These are phyloP conservation scores for Mesocricetus auratus DNA, from an alignment of 2,113 vertebrate species.

Conservation along the genomic window DNA sequence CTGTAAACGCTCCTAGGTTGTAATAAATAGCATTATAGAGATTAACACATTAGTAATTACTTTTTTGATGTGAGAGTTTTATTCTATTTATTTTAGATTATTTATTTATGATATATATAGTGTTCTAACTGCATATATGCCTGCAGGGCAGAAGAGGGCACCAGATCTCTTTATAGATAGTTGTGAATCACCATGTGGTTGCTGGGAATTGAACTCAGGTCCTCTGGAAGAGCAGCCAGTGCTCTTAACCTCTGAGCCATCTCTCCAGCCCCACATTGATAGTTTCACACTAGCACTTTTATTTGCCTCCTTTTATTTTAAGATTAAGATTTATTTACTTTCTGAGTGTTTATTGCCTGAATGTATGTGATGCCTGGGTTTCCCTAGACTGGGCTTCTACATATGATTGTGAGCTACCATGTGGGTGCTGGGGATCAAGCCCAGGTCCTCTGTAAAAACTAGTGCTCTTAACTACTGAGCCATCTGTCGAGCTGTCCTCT, in stretches of 20 bases:
- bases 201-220: too few species aligned
- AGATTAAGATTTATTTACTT: not conserved
- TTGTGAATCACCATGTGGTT: too few species aligned
- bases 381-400: not conserved
- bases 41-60: not conserved
- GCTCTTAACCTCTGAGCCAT: too few species aligned
- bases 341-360: not conserved
- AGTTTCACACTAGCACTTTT: not conserved
- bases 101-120: too few species aligned
- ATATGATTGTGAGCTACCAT: not conserved
- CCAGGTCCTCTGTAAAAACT: not conserved
- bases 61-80: too few species aligned
- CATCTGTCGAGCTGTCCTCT: not conserved
- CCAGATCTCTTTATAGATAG: too few species aligned
- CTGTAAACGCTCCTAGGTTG: not conserved
- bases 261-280: too few species aligned
- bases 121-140: too few species aligned
- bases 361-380: not conserved
- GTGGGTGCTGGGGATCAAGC: not conserved
- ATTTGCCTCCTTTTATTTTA: slow-evolving; percentile 3
- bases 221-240: too few species aligned
- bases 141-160: too few species aligned
- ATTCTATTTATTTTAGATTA: too few species aligned
- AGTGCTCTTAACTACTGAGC: not conserved
- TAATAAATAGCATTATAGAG: slow-evolving; percentile 5